Conservation (phyloP, 2,888 invertebrate genomes). For the Catocala sponsa region DNA sequence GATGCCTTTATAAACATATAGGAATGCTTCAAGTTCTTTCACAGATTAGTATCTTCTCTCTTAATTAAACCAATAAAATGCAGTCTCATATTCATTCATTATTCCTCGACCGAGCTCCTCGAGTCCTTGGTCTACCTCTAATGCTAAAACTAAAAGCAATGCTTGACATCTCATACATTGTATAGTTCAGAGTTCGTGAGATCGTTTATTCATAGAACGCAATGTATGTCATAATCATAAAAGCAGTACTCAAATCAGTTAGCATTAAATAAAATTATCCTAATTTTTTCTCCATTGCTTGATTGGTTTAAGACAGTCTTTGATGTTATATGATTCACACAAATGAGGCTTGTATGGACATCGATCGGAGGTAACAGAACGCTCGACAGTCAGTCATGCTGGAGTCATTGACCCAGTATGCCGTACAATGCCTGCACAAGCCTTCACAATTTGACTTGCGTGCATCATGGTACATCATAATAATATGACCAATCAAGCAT, state of each 20-base stretch:
- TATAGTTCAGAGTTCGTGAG: conserved; percentile 27
- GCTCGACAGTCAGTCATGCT: no score
- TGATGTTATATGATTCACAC: neutral
- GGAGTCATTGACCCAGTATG: no score
- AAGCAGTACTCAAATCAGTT: conserved; percentile 10
- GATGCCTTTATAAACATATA: neutral
- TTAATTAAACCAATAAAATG: conserved; percentile 5
- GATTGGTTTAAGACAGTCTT: conserved; percentile 15
- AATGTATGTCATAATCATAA: conserved; percentile 4
- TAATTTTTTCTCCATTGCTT: conserved; percentile 16
- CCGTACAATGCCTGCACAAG: neutral
- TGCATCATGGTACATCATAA: neutral
- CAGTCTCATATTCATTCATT: conserved; percentile 12
- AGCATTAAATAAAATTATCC: conserved; percentile 26
- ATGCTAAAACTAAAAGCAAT: conserved; percentile 4
- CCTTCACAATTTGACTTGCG: neutral
- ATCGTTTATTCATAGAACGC: conserved; percentile 32
- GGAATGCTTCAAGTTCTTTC: neutral
- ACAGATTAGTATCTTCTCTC: neutral
- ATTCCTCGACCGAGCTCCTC: conserved; percentile 5
- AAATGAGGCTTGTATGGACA: no score
- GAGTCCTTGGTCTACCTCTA: conserved; percentile 1
- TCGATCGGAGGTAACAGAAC: no score
- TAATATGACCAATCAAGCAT: conserved; percentile 20
- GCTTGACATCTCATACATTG: conserved; percentile 3